These are phyloP conservation scores for Drosophila sordidapex DNA, from an alignment of 2,888 invertebrate genomes.

Conservation along the genomic window DNA sequence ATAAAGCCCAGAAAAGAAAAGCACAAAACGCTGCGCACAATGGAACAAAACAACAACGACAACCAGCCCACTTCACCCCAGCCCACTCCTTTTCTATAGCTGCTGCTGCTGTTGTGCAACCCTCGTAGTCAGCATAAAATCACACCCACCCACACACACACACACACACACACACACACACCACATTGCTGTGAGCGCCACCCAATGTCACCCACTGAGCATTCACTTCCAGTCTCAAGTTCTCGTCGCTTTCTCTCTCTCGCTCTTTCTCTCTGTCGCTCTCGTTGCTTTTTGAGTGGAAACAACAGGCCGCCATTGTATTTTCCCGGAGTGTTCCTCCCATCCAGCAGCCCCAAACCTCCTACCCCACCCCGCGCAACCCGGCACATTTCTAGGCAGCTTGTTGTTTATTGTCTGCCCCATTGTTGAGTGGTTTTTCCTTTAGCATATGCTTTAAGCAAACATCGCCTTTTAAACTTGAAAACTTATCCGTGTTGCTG, in stretches of 20 bases:
- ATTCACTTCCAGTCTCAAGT: slow-evolving; percentile 63
- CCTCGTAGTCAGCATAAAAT: slow-evolving; percentile 77
- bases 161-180: slow-evolving; percentile 26
- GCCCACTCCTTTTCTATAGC: slow-evolving; percentile 3
- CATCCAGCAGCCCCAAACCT: neutral
- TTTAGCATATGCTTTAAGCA: slow-evolving; percentile 74
- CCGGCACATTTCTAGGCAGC: neutral
- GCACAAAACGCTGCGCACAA: slow-evolving; percentile 75
- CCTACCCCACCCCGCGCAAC: neutral
- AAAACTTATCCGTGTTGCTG: slow-evolving; percentile 47
- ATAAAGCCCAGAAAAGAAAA: slow-evolving; percentile 76
- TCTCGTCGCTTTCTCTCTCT: slow-evolving; percentile 48
- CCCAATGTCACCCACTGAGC: slow-evolving; percentile 52
- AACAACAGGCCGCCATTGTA: slow-evolving; percentile 76
- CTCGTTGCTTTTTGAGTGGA: slow-evolving; percentile 74
- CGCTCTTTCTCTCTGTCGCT: slow-evolving; percentile 44
- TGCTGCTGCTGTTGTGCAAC: slow-evolving; percentile 48
- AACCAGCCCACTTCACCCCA: neutral
- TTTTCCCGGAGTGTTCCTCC: slow-evolving; percentile 43
- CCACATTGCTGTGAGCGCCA: slow-evolving; percentile 7
- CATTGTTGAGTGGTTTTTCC: slow-evolving; percentile 76
- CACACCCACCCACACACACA: slow-evolving; percentile 42
- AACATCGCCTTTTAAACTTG: slow-evolving; percentile 77
- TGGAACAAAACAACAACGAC: slow-evolving; percentile 48
- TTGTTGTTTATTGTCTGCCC: slow-evolving; percentile 74